phyloP scores from a whole-genome alignment of 1,140 invertebrate species.

The Penaeus vannamei region DNA sequence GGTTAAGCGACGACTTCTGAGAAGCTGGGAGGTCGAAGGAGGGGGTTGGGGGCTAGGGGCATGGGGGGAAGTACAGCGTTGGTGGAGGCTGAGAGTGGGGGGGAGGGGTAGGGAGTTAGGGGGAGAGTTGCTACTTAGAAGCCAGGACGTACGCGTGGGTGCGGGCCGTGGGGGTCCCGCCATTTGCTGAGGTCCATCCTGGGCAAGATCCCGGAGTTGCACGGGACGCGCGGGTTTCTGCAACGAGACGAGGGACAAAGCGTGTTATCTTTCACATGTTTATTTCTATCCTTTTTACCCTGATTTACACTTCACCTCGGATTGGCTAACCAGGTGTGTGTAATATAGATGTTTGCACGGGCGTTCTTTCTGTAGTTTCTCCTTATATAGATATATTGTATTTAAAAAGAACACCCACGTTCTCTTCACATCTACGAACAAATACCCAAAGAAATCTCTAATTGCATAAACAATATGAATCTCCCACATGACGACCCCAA shows the following conservation, averaged over 20 bases:
- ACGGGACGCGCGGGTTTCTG: constrained; percentile 87
- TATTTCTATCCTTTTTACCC: no score
- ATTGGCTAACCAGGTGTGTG: not conserved
- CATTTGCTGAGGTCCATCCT: constrained; percentile 89
- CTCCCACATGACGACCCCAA: no score
- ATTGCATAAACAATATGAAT: no score
- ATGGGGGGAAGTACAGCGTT: no score
- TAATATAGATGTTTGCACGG: not conserved
- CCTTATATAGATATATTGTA: no score
- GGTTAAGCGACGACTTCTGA: no score
- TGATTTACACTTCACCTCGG: no score
- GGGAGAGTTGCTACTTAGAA: constrained; percentile 41
- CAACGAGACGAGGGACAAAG: not conserved
- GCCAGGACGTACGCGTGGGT: constrained; percentile 54
- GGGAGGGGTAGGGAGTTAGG: no score
- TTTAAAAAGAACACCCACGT: no score
- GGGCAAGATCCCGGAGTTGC: constrained; percentile 87
- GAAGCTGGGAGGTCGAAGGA: not conserved
- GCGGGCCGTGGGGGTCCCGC: constrained; percentile 70
- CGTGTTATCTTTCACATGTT: no score
- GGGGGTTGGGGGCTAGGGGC: not conserved
- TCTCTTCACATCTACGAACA: no score
- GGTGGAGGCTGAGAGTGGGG: not conserved
- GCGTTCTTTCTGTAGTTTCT: not conserved
- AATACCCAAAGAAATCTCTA: no score